Base-by-base conservation (phyloP, 1,140 invertebrate species). In the Scaptomyza hsui region DNA sequence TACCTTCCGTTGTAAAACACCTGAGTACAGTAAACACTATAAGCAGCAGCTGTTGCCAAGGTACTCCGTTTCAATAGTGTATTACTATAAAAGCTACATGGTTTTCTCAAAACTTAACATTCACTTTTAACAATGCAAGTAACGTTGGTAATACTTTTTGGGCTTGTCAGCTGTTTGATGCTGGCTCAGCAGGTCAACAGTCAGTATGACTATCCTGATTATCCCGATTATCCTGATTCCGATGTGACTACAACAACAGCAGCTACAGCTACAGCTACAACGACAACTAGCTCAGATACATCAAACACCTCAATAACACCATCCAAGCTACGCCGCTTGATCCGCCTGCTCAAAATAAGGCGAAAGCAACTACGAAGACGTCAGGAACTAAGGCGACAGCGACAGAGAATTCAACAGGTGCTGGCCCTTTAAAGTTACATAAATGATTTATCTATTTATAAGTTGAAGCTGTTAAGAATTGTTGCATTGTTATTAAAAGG, bases 41-140 rank as follows among this genome's bases (percentile, higher is more conserved):
- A 13, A 4, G 6, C 12, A 37, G 12, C 61, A 64, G 19, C 42
- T 56, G 42, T 9, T 24, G n/a, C 2, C 21, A 13, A 61, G 21
- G 12, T 41, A 10, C 10, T 48, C 3, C 12, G 4, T 1, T 9
- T 19, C 47, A 1, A 47, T 15, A 9, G 1, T 32, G 5, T 24
- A 1, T 5, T 60, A 4, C 32, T 64, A 56, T 64, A 64, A 56
- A 64, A 64, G 62, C 42, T 18, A 1, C 4, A 12, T 19, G 44
- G 7, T 3, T 3, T 19, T 6, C 3, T 2, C 4, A 18, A 29
- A 47, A 4, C 2, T 45, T 9, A 26, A 9, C 42, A 47, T 16
- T 19, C 6, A 16, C 2, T 19, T 5, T 4, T 37, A 3, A 32
- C 15, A 29, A 64, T 64, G 62, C 42, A 15, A 18, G 26, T 13